Conservation (phyloP, 2,113 vertebrate species). For the Channa argus region DNA sequence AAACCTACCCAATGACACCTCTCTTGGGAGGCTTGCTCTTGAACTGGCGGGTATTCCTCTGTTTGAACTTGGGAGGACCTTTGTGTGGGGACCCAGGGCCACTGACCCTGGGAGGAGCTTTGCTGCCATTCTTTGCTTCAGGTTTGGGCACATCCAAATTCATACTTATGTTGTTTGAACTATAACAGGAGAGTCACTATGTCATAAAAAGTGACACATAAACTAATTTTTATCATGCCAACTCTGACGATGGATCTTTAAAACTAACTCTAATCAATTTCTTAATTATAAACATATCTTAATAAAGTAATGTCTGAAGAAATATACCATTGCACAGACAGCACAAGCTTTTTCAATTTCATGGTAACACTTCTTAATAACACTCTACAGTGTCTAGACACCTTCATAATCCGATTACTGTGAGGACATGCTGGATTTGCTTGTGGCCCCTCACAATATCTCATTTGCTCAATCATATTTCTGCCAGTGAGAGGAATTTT, state of each 20-base stretch:
- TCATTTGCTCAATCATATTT: constrained; percentile 7
- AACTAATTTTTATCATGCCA: too few relatives aligned
- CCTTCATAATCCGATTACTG: constrained; percentile 64
- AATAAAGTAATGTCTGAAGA: not conserved
- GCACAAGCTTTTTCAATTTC: constrained; percentile 32
- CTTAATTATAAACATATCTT: not conserved
- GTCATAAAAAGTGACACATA: too few relatives aligned
- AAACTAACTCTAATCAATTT: too few relatives aligned
- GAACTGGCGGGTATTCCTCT: constrained; percentile 89
- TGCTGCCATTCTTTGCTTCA: constrained; percentile 74
- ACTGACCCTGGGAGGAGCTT: constrained; percentile 81
- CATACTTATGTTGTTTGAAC: constrained; percentile 69
- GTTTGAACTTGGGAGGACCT: constrained; percentile 89
- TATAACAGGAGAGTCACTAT: not conserved
- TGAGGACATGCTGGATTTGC: constrained; percentile 57
- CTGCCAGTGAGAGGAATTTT: not conserved
- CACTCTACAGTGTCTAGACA: not conserved
- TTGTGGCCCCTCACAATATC: not conserved
- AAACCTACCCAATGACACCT: constrained; percentile 88
- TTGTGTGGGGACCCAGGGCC: constrained; percentile 86
- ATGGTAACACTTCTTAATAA: constrained; percentile 36
- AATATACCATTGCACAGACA: not conserved
- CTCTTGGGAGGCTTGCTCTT: constrained; percentile 93
- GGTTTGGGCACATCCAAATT: constrained; percentile 85
- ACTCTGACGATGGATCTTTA: too few relatives aligned